Percentiles rank a stretch among this genome's conserved stretches.
Conservation (phyloP, 2,888 invertebrate genomes). For the Tetropium fuscum region DNA sequence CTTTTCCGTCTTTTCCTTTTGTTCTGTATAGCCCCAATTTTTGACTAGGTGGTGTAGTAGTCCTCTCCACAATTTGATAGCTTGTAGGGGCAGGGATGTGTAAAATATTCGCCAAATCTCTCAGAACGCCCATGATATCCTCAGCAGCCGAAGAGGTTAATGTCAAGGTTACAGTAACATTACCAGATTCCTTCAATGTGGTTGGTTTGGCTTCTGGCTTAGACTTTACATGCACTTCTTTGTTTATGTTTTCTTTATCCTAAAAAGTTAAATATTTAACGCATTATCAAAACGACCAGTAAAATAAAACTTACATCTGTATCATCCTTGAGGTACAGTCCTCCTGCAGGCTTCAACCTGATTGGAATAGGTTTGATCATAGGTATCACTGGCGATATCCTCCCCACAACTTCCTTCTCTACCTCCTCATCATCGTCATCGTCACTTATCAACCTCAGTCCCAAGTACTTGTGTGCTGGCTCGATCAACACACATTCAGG, state of each 20-base stretch:
- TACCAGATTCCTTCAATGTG: constrained; percentile 75
- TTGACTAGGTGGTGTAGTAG: constrained; percentile 83
- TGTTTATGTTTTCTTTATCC: constrained; percentile 74
- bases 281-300: too few species aligned
- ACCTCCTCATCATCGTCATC: constrained; percentile 75
- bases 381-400: constrained; percentile 87
- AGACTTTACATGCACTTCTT: constrained; percentile 59
- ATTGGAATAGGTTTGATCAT: constrained; percentile 87
- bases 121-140: constrained; percentile 91
- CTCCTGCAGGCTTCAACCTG: constrained; percentile 73
- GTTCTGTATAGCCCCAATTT: constrained; percentile 84
- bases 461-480: constrained; percentile 74
- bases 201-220: constrained; percentile 64
- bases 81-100: constrained; percentile 91
- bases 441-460: constrained; percentile 76
- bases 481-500: constrained; percentile 77
- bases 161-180: constrained; percentile 94
- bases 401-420: constrained; percentile 70
- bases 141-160: constrained; percentile 94
- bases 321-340: constrained; percentile 63
- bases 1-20: constrained; percentile 87
- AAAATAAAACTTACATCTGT: constrained; percentile 42
- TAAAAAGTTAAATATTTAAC: constrained; percentile 53
- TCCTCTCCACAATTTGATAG: constrained; percentile 89
- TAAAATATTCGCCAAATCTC: constrained; percentile 91